These are phyloP conservation scores for Diploscapter pachys DNA, from an alignment of 1,140 invertebrate species.

Conservation along the genomic window DNA sequence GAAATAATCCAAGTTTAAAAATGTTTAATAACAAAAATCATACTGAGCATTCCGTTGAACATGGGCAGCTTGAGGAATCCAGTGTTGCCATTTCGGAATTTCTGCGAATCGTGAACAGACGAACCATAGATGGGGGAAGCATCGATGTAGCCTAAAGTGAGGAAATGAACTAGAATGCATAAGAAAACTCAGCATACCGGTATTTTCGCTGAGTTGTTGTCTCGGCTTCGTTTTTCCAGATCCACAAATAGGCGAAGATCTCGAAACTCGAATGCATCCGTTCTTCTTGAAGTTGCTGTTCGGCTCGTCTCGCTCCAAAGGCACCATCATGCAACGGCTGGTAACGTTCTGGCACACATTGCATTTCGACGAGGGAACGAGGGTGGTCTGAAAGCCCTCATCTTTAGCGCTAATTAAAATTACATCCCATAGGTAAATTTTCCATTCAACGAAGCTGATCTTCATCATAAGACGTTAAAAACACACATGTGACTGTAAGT, in stretches of 20 bases:
- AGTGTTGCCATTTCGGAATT: constrained; percentile 51
- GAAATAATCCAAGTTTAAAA: too few species aligned
- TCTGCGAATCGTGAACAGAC: constrained; percentile 46
- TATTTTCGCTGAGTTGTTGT: constrained; percentile 58
- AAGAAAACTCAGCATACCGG: constrained; percentile 23
- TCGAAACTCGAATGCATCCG: constrained; percentile 51
- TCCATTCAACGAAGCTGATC: too few species aligned
- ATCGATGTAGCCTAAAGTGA: constrained; percentile 45
- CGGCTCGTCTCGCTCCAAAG: constrained; percentile 44
- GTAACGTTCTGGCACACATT: constrained; percentile 58
- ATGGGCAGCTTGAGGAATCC: constrained; percentile 52
- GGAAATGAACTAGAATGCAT: too few species aligned
- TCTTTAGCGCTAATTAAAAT: too few species aligned
- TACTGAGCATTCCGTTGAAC: constrained; percentile 51
- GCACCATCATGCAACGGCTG: constrained; percentile 54
- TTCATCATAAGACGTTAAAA: too few species aligned
- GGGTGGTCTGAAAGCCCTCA: constrained; percentile 43
- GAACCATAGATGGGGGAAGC: constrained; percentile 57
- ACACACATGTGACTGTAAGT: too few species aligned
- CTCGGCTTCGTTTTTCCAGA: constrained; percentile 54
- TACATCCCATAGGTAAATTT: too few species aligned
- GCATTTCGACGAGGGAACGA: constrained; percentile 57
- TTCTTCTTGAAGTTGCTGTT: constrained; percentile 52
- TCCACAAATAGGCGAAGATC: constrained; percentile 58
- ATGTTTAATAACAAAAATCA: not conserved